A percentile compares a stretch with the other conserved stretches of the same genome.
These are phyloP conservation scores for Drosophila kokeensis DNA, from an alignment of 2,888 invertebrate species.

Conservation along the genomic window DNA sequence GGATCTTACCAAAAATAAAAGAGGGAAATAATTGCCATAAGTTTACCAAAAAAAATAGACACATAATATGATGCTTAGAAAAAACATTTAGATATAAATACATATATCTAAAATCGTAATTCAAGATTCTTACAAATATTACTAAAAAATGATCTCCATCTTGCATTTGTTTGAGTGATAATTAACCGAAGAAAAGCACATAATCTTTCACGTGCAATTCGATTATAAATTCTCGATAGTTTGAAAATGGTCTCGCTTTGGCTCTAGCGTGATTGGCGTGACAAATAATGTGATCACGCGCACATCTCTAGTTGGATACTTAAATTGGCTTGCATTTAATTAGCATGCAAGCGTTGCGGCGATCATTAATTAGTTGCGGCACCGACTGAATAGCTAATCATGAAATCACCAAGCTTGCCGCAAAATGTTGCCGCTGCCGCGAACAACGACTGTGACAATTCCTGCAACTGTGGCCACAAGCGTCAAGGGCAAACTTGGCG, in stretches of 20 bases:
- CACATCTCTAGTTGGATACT: constrained; percentile 40
- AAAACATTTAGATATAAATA: neutral
- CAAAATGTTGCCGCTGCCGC: constrained; percentile 59
- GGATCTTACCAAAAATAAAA: neutral
- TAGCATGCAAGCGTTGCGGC: constrained; percentile 63
- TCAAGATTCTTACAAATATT: neutral
- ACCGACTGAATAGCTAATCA: constrained; percentile 60
- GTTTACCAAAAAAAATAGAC: neutral
- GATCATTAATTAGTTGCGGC: constrained; percentile 73
- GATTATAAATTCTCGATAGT: neutral
- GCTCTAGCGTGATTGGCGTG: constrained; percentile 12
- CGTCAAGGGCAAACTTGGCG: constrained; percentile 71
- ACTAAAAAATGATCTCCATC: neutral
- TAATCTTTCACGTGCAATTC: neutral
- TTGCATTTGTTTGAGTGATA: neutral
- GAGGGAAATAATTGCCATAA: neutral
- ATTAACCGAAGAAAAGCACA: neutral
- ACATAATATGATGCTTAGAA: neutral
- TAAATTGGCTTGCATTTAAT: constrained; percentile 61
- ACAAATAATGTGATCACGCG: constrained; percentile 32
- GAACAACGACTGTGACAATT: constrained; percentile 34
- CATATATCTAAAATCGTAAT: neutral
- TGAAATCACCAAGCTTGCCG: constrained; percentile 51
- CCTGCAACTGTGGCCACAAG: constrained; percentile 38
- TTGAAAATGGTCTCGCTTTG: neutral